Evolutionary conservation across 2,797 vertebrate genomes (phyloP).

Genomic region (Vultur gryphus): DNA sequence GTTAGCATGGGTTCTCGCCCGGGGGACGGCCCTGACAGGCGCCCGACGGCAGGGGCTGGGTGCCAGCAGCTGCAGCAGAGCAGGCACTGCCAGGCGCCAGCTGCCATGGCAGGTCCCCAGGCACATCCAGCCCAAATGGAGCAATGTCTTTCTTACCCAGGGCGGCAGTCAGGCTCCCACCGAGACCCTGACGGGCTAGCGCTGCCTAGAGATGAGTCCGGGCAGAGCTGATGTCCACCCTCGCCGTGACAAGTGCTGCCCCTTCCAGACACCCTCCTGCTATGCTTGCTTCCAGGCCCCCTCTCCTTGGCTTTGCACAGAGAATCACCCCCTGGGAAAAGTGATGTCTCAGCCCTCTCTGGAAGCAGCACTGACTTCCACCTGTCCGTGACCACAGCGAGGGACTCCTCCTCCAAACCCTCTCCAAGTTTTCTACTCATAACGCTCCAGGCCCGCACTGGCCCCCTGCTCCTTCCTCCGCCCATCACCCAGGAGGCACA

Average conservation of each 20-base stretch:
- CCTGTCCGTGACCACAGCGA: not conserved
- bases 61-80: not conserved
- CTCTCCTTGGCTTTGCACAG: not conserved
- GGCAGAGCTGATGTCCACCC: not conserved
- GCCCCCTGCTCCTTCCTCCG: not conserved
- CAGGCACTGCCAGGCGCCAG: not conserved
- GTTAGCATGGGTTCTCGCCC: fast-evolving
- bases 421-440: not conserved
- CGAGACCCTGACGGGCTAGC: not conserved
- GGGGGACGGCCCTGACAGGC: not conserved
- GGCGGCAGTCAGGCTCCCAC: not conserved
- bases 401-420: not conserved
- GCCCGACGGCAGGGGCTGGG: not conserved
- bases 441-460: fast-evolving
- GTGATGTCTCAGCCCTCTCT: not conserved
- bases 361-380: not conserved
- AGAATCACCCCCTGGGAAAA: not conserved
- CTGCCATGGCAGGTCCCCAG: not conserved
- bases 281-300: fast-evolving
- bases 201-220: fast-evolving
- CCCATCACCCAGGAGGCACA: not conserved
- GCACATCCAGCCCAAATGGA: not conserved
- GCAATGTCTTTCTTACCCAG: not conserved
- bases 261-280: not conserved
- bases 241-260: fast-evolving